phyloP scores from a whole-genome alignment of 2,888 invertebrate genomes.

The Dorcus hopei region DNA sequence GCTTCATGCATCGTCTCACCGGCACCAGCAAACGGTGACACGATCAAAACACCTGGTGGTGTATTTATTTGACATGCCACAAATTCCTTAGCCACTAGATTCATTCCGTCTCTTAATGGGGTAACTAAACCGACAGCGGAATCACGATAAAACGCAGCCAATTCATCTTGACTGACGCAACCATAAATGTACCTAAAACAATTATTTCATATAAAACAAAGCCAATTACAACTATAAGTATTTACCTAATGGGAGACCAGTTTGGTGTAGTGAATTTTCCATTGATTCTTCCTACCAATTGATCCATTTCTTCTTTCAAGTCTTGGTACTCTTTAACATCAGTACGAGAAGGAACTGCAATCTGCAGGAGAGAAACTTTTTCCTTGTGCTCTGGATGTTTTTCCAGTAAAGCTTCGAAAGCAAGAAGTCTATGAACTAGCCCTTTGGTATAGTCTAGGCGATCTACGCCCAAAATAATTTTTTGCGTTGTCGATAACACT shows the following conservation, averaged over 20 bases:
- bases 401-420: conserved; percentile 77
- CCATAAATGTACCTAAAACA: conserved; percentile 70
- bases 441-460: conserved; percentile 90
- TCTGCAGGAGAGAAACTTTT: conserved; percentile 79
- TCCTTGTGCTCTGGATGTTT: conserved; percentile 84
- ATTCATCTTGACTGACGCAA: conserved; percentile 80
- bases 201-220: background rate
- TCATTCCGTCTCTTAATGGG: conserved; percentile 87
- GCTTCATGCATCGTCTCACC: conserved; percentile 95
- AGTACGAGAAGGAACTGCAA: conserved; percentile 84
- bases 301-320: conserved; percentile 87
- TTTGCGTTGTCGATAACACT: conserved; percentile 68
- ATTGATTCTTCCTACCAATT: conserved; percentile 82
- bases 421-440: conserved; percentile 75
- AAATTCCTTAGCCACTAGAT: conserved; percentile 88
- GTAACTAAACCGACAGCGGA: conserved; percentile 85
- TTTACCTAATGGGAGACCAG: conserved; percentile 81
- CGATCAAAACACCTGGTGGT: conserved; percentile 78
- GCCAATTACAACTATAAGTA: background rate
- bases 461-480: conserved; percentile 84
- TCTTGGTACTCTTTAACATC: conserved; percentile 90
- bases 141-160: conserved; percentile 84
- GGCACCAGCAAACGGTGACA: conserved; percentile 89
- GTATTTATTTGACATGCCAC: conserved; percentile 88
- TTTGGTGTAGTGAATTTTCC: conserved; percentile 86